Evolutionary conservation across 2,797 vertebrate genomes (phyloP).

Genomic region (Poliocrania exsul): DNA sequence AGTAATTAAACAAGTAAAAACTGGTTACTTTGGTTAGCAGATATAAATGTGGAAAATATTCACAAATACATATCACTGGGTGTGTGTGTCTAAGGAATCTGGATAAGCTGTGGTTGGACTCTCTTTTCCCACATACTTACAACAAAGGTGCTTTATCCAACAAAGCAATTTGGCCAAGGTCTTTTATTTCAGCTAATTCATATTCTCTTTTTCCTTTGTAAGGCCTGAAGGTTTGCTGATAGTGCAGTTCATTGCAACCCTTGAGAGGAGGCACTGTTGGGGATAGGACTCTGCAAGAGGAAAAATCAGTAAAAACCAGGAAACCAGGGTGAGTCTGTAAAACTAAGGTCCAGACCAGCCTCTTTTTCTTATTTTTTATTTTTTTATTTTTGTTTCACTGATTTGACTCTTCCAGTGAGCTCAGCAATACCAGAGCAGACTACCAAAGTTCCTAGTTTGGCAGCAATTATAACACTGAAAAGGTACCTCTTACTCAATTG

Average conservation of each 20-base stretch:
- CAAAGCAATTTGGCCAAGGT: slow-evolving; percentile 39
- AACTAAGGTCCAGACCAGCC: neutral
- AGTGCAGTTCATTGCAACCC: neutral
- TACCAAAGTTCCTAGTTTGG: neutral
- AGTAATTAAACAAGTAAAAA: slow-evolving; percentile 69
- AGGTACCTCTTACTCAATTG: neutral
- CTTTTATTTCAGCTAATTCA: slow-evolving; percentile 55
- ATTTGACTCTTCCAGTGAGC: neutral
- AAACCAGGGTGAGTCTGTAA: neutral
- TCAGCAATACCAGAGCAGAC: neutral
- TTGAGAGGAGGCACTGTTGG: slow-evolving; percentile 19
- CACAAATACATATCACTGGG: slow-evolving; percentile 48
- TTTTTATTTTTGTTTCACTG: too few species aligned
- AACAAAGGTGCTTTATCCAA: slow-evolving; percentile 70
- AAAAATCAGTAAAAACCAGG: neutral
- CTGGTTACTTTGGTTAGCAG: slow-evolving; percentile 63
- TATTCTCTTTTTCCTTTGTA: neutral
- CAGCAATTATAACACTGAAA: neutral
- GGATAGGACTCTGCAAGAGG: neutral
- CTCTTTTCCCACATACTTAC: slow-evolving; percentile 64
- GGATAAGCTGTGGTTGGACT: slow-evolving; percentile 59
- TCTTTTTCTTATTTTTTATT: neutral
- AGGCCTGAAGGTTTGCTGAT: slow-evolving; percentile 10
- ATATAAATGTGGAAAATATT: slow-evolving; percentile 59
- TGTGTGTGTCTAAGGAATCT: slow-evolving; percentile 67